phyloP scores from a whole-genome alignment of 2,797 vertebrate genomes.

The Bufotes viridis region DNA sequence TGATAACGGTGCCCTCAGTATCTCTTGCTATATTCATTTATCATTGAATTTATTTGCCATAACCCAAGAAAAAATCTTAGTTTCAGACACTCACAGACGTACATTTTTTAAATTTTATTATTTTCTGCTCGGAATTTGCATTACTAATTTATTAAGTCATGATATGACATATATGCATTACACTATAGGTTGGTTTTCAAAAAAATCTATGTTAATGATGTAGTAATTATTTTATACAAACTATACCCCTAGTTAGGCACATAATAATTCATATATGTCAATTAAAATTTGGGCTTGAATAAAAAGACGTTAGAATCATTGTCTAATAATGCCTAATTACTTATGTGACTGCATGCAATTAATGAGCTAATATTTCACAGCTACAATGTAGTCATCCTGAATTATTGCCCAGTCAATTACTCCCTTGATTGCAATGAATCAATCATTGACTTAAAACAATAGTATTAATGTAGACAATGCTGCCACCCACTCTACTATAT shows the following conservation, averaged over 20 bases:
- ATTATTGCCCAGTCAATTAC: background rate
- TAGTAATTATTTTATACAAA: background rate
- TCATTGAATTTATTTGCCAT: too few relatives aligned
- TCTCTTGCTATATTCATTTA: too few relatives aligned
- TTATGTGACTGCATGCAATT: conserved; percentile 8
- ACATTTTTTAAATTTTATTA: too few relatives aligned
- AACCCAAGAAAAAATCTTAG: too few relatives aligned
- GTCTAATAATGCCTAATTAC: background rate
- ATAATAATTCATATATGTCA: conserved; percentile 9
- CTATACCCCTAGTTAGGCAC: background rate
- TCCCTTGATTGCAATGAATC: background rate
- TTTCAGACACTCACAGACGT: too few relatives aligned
- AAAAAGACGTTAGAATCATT: background rate
- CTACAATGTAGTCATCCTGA: background rate
- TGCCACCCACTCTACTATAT: background rate
- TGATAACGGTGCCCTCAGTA: too few relatives aligned
- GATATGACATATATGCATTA: too few relatives aligned
- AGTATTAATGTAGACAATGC: background rate
- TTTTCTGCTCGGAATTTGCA: too few relatives aligned
- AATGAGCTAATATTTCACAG: background rate
- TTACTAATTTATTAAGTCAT: too few relatives aligned
- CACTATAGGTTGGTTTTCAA: too few relatives aligned
- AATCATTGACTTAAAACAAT: background rate
- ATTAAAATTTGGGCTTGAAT: background rate
- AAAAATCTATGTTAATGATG: too few relatives aligned